Evolutionary conservation across 2,113 vertebrate species (phyloP).

Genomic region (Rhegmatorhina hoffmannsi): DNA sequence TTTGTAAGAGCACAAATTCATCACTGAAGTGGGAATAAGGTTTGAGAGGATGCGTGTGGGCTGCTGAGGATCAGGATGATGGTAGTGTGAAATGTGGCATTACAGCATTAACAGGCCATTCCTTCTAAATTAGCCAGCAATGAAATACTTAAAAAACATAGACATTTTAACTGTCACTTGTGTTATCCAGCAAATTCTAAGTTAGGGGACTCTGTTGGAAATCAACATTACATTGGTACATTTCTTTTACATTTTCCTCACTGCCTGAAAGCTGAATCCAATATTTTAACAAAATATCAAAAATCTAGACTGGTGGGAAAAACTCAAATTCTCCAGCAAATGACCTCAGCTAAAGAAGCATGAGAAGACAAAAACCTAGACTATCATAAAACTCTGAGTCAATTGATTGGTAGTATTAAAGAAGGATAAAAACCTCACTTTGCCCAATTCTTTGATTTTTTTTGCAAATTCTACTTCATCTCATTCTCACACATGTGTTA

Average conservation of each 20-base stretch:
- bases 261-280: background rate
- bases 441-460: background rate
- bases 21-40: slow-evolving; percentile 3
- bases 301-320: background rate
- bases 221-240: background rate
- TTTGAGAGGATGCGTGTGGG: background rate
- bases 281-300: background rate
- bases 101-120: background rate
- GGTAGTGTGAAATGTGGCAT: background rate
- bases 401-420: background rate
- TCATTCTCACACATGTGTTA: background rate
- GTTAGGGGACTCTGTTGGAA: background rate
- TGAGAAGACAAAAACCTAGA: background rate
- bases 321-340: background rate
- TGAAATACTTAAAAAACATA: background rate
- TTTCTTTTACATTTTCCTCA: background rate
- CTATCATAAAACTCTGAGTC: background rate
- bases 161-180: background rate
- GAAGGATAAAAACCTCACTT: background rate
- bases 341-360: background rate
- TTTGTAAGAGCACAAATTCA: slow-evolving; percentile 27
- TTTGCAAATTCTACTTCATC: background rate
- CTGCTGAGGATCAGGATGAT: background rate
- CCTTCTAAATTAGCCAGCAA: background rate
- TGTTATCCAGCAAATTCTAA: background rate